Evolutionary conservation across 2,113 vertebrate species (phyloP), one percentile per base, ranked within the genome.

Genomic region (Amazona guildingii): DNA sequence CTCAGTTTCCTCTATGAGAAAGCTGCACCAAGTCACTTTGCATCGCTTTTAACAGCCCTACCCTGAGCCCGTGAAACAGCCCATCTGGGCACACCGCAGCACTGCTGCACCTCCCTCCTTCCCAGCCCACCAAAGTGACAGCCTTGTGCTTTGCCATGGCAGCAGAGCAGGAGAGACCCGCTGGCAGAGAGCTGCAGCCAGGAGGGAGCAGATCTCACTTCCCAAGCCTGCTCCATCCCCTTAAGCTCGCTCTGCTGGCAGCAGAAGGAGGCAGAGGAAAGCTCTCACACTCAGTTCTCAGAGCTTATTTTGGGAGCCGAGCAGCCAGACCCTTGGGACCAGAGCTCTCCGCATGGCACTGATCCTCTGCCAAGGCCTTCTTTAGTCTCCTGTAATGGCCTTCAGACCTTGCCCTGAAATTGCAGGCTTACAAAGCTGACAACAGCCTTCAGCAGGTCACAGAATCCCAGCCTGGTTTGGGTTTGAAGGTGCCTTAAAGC

Each of bases 281-380:
- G 83, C 43, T 87, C 83, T 89, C 61, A 19, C 66, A 43, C 6
- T 61, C 41, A 16, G 66, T 86, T 93, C 80, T 92, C 72, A 61
- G 72, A 80, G 82, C 51, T 90, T 96, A 70, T 93, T 95, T 88
- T 92, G 66, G 83, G 68, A 96, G 75, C 31, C 0, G 7, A 82
- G 68, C 68, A 77, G 73, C 39, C 78, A 93, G 88, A 68, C 79
- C 68, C 92, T 75, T 4, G 68, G 80, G 92, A 83, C 74, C 2
- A 23, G 39, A 90, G 49, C 63, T 70, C 78, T 87, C 20, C 24
- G 7, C 49, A 44, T 43, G 79, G 83, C 28, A 80, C 57, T 48
- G 63, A 83, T 39, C 62, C 68, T 70, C 63, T 61, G 82, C 80
- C 85, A 90, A 61, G 35, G 62, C 48, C 75, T 86, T 69, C 72